These are phyloP conservation scores for Adrianichthys oophorus DNA, from an alignment of 2,797 vertebrate species.

Conservation along the genomic window DNA sequence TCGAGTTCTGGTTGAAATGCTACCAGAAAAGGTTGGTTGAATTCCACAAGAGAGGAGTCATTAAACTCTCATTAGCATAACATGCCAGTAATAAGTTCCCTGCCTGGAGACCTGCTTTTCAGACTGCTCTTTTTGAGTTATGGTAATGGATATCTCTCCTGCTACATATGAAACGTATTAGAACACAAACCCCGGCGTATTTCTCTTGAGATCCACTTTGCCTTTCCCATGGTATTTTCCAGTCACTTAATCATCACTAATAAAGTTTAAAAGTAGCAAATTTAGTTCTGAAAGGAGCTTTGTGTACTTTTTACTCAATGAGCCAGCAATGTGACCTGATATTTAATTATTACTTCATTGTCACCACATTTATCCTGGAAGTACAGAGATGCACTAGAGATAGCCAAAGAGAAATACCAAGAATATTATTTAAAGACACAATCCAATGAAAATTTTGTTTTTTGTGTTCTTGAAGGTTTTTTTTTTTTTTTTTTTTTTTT, in stretches of 20 bases:
- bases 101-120: constrained; percentile 33
- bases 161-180: constrained; percentile 65
- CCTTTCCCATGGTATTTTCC: constrained; percentile 53
- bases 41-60: constrained; percentile 30
- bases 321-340: constrained; percentile 16
- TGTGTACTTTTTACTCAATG: constrained; percentile 10
- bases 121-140: constrained; percentile 27
- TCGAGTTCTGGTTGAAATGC: constrained; percentile 10
- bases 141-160: constrained; percentile 47
- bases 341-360: constrained; percentile 29
- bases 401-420: too few species aligned
- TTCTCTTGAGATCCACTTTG: constrained; percentile 35
- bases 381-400: too few species aligned
- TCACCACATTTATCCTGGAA: constrained; percentile 2
- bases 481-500: too few species aligned
- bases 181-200: constrained; percentile 32
- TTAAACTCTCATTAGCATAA: constrained; percentile 58
- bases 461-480: too few species aligned
- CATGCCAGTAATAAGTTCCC: constrained; percentile 31
- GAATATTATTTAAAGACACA: too few species aligned
- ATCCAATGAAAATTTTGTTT: too few species aligned
- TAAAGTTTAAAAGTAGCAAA: constrained; percentile 41
- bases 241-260: constrained; percentile 53
- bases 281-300: constrained; percentile 33
- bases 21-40: constrained; percentile 15